Conservation (phyloP, 2,888 invertebrate species). For the Ischnus inquisitorius region DNA sequence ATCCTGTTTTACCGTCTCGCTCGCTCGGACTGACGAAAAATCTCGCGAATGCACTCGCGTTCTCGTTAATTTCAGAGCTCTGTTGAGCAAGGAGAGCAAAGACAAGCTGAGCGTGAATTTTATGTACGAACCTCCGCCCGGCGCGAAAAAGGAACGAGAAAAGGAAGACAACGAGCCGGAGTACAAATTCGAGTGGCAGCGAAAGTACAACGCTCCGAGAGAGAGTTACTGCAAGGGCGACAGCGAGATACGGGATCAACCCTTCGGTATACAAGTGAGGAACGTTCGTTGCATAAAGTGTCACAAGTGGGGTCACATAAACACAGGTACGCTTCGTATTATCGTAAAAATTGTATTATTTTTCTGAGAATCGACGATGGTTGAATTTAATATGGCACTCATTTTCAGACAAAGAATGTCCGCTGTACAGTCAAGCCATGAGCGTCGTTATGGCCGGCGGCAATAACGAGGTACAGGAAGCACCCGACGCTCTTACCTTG, state of each 20-base stretch:
- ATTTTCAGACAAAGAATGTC: constrained; percentile 95
- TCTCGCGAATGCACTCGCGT: neutral
- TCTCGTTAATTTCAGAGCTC: constrained; percentile 88
- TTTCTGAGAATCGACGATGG: constrained; percentile 18
- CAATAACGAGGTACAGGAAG: constrained; percentile 87
- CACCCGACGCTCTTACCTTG: constrained; percentile 90
- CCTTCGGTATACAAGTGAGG: constrained; percentile 98
- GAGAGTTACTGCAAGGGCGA: constrained; percentile 99
- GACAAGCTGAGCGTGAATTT: constrained; percentile 99
- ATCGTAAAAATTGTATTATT: too few species aligned
- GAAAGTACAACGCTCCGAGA: constrained; percentile 99
- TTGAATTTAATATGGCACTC: constrained; percentile 25
- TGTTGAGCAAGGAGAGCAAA: constrained; percentile 99
- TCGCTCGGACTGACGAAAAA: neutral
- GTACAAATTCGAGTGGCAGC: constrained; percentile 99
- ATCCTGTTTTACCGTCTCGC: constrained; percentile 3
- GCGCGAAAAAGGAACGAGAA: constrained; percentile 96
- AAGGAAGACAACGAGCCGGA: constrained; percentile 97
- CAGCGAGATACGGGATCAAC: constrained; percentile 98
- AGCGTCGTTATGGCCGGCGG: constrained; percentile 90
- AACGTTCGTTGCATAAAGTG: constrained; percentile 99
- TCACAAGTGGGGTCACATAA: constrained; percentile 99
- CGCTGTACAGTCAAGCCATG: constrained; percentile 95
- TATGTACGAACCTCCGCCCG: constrained; percentile 99
- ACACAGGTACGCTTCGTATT: constrained; percentile 92